Base-by-base conservation (phyloP, 2,888 invertebrate species). In the Noctua fimbriata region DNA sequence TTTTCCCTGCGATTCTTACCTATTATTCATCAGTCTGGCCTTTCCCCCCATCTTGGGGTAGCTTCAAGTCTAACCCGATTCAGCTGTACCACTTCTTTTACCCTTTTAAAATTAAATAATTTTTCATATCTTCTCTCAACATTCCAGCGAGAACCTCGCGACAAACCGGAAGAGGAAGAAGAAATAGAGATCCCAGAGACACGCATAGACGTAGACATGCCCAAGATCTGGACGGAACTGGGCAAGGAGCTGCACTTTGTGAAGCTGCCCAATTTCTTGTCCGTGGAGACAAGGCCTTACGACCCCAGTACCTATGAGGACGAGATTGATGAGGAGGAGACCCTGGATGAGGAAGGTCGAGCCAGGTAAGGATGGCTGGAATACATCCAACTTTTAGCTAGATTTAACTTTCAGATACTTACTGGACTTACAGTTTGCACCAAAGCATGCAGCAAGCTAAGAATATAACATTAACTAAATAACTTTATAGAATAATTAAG, bases 311-410 rank as follows among this genome's bases (percentile, higher is more conserved):
- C 99, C 0, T 99, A 99, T 93, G 99, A 99, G 94, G 99, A 99
- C 95, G 99, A 99, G 97, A 99, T 99, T 87, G 99, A 99, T 92
- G 99, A 99, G 90, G 99, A 99, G 94, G 99, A 99, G 94, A 99
- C 99, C 0, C 96, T 99, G 89, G 99, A 99, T 93, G 99, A 99
- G 92, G 99, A 99, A 97, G 99, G 99, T 91, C 97, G 99, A 81
- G 98, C 99, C 12, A 97, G 98, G 97, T 76, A 47, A 74, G 58
- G 58, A 58, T 24, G 1, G 10, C 55, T 55, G 55, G 12, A 55
- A 55, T 55, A 12, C 24, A 1, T 24, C 24, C 4, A 24, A 24
- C 9, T 2, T 52, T 52, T 52, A 24, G 1, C 2, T 52, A 24
- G 52, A 52, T 21, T 7, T 24, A 24, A 52, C 24, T 10, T 52